phyloP scores from a whole-genome alignment of 2,113 vertebrate species.

The Hypomesus transpacificus region DNA sequence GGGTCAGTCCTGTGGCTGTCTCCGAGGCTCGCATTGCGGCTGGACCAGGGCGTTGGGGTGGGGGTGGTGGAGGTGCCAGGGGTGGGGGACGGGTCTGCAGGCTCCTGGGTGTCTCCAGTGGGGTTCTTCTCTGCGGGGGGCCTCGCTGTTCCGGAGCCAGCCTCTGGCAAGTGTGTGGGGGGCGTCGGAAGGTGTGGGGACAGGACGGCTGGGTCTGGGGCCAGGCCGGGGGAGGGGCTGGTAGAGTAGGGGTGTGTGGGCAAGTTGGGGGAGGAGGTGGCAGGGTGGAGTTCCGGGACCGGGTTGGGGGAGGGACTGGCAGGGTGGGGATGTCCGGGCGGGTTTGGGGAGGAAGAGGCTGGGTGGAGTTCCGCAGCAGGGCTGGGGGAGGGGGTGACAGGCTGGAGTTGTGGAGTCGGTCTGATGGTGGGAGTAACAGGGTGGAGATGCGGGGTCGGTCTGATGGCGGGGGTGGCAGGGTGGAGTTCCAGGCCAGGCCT shows the following conservation, averaged over 20 bases:
- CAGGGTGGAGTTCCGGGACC: not conserved
- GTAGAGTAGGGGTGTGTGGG: not conserved
- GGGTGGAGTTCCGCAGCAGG: not conserved
- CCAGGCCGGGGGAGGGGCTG: not conserved
- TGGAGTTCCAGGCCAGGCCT: conserved; percentile 1
- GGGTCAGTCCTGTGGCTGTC: not conserved
- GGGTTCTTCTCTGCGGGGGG: conserved; percentile 8
- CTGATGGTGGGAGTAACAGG: not conserved
- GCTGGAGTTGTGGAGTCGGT: not conserved
- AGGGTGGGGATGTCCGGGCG: not conserved
- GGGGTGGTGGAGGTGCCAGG: not conserved
- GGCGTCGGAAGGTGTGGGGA: conserved; percentile 10
- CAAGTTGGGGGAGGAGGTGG: not conserved
- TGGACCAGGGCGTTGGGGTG: not conserved
- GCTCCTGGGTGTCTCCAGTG: not conserved
- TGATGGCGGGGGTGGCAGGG: not conserved
- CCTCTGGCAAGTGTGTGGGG: conserved; percentile 19
- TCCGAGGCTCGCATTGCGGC: not conserved
- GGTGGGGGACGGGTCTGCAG: not conserved
- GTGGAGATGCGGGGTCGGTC: not conserved
- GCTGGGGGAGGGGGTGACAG: not conserved
- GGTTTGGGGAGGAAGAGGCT: not conserved
- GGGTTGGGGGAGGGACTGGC: not conserved
- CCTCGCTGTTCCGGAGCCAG: not conserved
- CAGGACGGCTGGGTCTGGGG: not conserved